These are phyloP conservation scores for Patagioenas fasciata DNA, from an alignment of 2,113 vertebrate genomes.

Conservation along the genomic window DNA sequence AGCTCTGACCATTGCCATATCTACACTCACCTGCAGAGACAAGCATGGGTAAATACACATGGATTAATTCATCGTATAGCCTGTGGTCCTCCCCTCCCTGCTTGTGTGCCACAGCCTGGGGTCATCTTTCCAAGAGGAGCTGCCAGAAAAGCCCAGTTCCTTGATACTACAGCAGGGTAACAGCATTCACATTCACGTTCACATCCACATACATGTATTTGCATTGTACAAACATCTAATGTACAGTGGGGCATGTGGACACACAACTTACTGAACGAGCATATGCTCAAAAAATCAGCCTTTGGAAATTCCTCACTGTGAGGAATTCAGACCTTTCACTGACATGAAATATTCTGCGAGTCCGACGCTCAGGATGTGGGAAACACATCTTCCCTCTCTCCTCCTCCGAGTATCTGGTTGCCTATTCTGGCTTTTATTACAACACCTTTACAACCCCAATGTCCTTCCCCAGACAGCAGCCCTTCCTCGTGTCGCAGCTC, in stretches of 20 bases:
- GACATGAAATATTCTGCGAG: background rate
- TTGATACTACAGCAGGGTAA: too few species aligned
- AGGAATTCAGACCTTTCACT: background rate
- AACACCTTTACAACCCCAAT: background rate
- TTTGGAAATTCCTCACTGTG: background rate
- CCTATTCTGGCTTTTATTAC: background rate
- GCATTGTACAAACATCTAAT: rapidly evolving
- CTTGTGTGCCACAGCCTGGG: rapidly evolving
- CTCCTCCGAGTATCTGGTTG: background rate
- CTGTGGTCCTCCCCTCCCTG: background rate
- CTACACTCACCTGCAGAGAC: background rate
- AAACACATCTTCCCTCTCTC: background rate
- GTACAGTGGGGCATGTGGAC: rapidly evolving
- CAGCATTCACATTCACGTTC: rapidly evolving
- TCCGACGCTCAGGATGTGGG: rapidly evolving
- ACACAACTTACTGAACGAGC: rapidly evolving
- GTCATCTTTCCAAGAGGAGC: background rate
- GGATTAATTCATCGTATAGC: rapidly evolving
- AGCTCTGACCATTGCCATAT: rapidly evolving
- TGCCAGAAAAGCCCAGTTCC: rapidly evolving
- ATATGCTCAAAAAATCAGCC: rapidly evolving
- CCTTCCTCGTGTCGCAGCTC: rapidly evolving
- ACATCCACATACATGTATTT: rapidly evolving
- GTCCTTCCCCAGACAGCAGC: background rate
- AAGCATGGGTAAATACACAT: rapidly evolving